Conservation (phyloP, 2,888 invertebrate species). For the Metallyticus violacea region DNA sequence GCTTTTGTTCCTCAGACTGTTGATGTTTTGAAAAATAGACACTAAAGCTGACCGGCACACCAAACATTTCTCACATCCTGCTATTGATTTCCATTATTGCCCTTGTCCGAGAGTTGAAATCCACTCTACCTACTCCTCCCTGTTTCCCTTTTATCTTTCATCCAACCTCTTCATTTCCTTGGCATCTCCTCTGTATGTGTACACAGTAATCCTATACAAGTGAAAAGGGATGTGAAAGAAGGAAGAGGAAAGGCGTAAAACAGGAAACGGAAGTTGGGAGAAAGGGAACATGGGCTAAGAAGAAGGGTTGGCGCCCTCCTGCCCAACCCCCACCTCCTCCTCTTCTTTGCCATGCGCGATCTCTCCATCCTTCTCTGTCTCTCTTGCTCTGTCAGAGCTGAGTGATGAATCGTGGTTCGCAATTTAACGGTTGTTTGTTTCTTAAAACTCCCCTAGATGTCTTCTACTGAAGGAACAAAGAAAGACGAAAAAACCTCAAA, state of each 20-base stretch:
- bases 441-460: constrained; percentile 16
- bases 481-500: not conserved
- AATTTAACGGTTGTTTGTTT: constrained; percentile 26
- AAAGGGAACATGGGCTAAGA: constrained; percentile 6
- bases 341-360: no score
- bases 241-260: not conserved
- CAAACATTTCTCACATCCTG: no score
- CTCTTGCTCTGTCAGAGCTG: constrained; percentile 7
- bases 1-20: no score
- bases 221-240: not conserved
- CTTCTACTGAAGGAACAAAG: not conserved
- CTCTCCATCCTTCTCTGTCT: no score
- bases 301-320: not conserved
- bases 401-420: constrained; percentile 22
- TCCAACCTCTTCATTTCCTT: not conserved
- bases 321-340: no score
- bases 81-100: not conserved
- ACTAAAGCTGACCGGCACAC: not conserved
- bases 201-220: constrained; percentile 3
- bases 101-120: no score
- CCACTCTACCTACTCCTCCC: no score
- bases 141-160: no score
- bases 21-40: not conserved
- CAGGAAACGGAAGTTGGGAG: constrained; percentile 26
- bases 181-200: no score